Percentiles rank a stretch among this genome's conserved stretches.
Evolutionary conservation across 2,888 invertebrate genomes (phyloP).

Genomic region (Drosophila borealis): DNA sequence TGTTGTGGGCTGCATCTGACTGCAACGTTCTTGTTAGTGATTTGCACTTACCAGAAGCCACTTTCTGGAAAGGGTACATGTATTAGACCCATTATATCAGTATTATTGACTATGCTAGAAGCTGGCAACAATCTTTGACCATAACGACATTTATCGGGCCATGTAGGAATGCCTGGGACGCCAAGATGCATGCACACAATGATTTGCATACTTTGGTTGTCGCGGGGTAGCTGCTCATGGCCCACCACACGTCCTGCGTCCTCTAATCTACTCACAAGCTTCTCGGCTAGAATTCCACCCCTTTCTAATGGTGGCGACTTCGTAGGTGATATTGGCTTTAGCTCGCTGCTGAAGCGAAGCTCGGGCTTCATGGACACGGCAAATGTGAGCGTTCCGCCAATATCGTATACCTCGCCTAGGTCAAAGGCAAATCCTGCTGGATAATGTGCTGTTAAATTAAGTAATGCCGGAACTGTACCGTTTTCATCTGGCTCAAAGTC

Average conservation of each 20-base stretch:
- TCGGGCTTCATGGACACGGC: slow-evolving; percentile 89
- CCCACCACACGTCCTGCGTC: slow-evolving; percentile 40
- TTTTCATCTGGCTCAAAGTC: slow-evolving; percentile 88
- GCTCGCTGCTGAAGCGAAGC: slow-evolving; percentile 62
- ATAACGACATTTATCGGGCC: slow-evolving; percentile 87
- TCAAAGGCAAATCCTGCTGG: slow-evolving; percentile 89
- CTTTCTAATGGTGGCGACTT: slow-evolving; percentile 66
- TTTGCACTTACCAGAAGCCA: slow-evolving; percentile 89
- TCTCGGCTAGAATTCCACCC: slow-evolving; percentile 81
- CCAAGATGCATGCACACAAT: slow-evolving; percentile 88
- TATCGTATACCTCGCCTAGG: slow-evolving; percentile 89
- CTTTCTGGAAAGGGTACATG: slow-evolving; percentile 93
- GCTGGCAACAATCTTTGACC: slow-evolving; percentile 86
- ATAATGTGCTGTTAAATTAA: slow-evolving; percentile 89
- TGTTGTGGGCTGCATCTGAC: no score
- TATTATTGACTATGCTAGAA: slow-evolving; percentile 88
- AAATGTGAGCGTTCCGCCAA: slow-evolving; percentile 92
- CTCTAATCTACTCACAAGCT: slow-evolving; percentile 70
- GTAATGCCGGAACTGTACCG: slow-evolving; percentile 87
- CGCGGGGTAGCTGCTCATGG: slow-evolving; percentile 57
- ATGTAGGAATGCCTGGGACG: slow-evolving; percentile 87
- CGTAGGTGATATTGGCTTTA: slow-evolving; percentile 58
- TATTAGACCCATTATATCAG: slow-evolving; percentile 87
- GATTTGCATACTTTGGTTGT: slow-evolving; percentile 85
- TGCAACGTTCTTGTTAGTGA: background rate